phyloP scores from a whole-genome alignment of 2,113 vertebrate genomes.

The Poecilia latipinna region DNA sequence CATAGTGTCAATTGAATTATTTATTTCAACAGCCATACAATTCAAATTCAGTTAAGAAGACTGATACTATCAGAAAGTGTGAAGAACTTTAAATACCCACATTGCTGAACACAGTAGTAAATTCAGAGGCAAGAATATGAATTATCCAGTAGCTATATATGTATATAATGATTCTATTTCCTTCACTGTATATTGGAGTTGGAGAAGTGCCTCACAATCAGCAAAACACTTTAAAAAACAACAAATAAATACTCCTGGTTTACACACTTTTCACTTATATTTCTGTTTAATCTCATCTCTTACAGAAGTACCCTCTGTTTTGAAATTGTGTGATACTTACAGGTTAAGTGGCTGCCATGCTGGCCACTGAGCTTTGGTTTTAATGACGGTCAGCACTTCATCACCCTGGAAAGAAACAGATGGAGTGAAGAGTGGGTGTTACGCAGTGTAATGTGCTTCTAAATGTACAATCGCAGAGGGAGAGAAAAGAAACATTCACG shows the following conservation, averaged over 20 bases:
- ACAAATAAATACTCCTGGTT: neutral
- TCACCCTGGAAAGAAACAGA: conserved; percentile 85
- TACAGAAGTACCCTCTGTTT: neutral
- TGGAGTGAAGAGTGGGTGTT: conserved; percentile 5
- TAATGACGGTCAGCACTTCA: conserved; percentile 96
- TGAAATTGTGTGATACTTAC: conserved; percentile 83
- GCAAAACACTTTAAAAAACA: neutral
- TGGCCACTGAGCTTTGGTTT: conserved; percentile 98
- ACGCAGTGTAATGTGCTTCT: conserved; percentile 33
- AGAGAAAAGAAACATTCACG: conserved; percentile 36
- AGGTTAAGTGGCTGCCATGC: conserved; percentile 97
- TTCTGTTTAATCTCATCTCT: neutral
- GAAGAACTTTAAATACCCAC: too few relatives aligned
- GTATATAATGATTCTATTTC: too few relatives aligned
- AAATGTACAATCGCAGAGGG: conserved; percentile 36
- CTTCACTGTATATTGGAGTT: too few relatives aligned
- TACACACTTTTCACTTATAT: neutral
- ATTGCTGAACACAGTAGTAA: too few relatives aligned
- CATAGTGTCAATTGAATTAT: too few relatives aligned
- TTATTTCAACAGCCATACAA: too few relatives aligned
- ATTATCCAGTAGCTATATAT: too few relatives aligned
- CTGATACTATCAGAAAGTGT: too few relatives aligned
- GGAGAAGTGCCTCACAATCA: too few relatives aligned
- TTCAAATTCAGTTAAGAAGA: too few relatives aligned
- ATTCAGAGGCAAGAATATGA: too few relatives aligned